Evolutionary conservation across 2,888 invertebrate genomes (phyloP), one percentile per base, ranked within the genome.

Genomic region (Furcula furcula): DNA sequence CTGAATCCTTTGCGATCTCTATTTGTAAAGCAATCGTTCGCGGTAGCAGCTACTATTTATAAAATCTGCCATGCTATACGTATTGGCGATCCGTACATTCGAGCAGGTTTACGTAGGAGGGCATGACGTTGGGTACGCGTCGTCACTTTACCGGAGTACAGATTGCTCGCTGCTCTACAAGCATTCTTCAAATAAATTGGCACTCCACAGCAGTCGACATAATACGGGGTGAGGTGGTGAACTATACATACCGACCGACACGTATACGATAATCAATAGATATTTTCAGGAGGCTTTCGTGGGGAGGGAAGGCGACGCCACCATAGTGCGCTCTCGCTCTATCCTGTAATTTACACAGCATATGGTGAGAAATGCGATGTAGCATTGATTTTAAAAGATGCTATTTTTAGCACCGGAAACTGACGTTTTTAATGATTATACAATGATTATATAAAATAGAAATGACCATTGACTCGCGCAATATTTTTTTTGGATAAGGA

Each of bases 241-340:
- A 52, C 66, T 83, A 71, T 83, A 83, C 73, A 53, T 75, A 81
- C 80, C 68, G 63, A 79, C 79, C 72, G 56, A 55, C 63, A 77
- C 71, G 71, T 85, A 77, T 86, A 86, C 83, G 76, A 81, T 87
- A 88, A 88, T 88, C 87, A 86, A 88, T 88, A 87, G 80, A 87
- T 87, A 87, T 88, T 88, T 88, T 87, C 87, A 87, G 86, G 82
- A 86, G 86, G 86, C 86, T 85, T 85, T 86, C 83, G 84, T 74
- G 70, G 72, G 67, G 81, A 60, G 77, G 54, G 80, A 76, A 57
- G 59, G 76, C 57, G 76, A 76, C 60, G 65, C 55, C 54, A 42
- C 46, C 42, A 73, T 77, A 72, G 51, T 50, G 65, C 69, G 51
- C 35, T 82, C 85, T 81, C 85, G 52, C 72, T 87, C 82, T 52